These are phyloP conservation scores for Gila robusta DNA, from an alignment of 2,797 vertebrate genomes.

Conservation along the genomic window DNA sequence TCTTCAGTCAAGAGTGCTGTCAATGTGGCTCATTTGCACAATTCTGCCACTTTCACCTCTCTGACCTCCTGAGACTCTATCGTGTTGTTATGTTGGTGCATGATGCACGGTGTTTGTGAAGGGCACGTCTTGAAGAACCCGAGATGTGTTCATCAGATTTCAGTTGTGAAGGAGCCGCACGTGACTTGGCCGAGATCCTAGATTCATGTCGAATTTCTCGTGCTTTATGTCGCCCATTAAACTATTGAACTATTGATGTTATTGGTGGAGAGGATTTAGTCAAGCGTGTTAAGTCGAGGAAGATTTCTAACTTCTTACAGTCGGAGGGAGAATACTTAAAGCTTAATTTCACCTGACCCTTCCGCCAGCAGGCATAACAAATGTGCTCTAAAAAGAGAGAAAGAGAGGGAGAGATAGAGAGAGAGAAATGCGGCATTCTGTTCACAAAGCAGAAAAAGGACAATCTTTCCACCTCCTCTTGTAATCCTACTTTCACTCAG, in stretches of 20 bases:
- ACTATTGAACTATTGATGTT: slow-evolving; percentile 51
- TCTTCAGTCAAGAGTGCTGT: slow-evolving; percentile 61
- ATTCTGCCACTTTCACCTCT: slow-evolving; percentile 62
- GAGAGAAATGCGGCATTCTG: slow-evolving; percentile 56
- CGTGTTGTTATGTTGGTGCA: slow-evolving; percentile 58
- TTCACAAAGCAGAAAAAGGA: slow-evolving; percentile 65
- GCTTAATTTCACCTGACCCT: slow-evolving; percentile 64
- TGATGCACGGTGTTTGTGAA: slow-evolving; percentile 31
- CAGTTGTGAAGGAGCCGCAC: slow-evolving; percentile 28
- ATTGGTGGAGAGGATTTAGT: slow-evolving; percentile 56
- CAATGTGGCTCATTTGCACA: slow-evolving; percentile 63
- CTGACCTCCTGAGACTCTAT: slow-evolving; percentile 62
- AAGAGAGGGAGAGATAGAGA: neutral
- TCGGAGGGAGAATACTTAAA: slow-evolving; percentile 61
- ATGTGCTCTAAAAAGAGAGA: slow-evolving; percentile 57
- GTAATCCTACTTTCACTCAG: slow-evolving; percentile 88
- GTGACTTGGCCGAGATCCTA: slow-evolving; percentile 23
- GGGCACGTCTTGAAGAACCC: slow-evolving; percentile 50
- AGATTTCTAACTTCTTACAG: slow-evolving; percentile 59
- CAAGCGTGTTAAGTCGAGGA: slow-evolving; percentile 57
- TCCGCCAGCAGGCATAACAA: slow-evolving; percentile 62
- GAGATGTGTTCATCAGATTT: slow-evolving; percentile 52
- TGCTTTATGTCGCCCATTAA: slow-evolving; percentile 54
- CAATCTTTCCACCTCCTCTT: slow-evolving; percentile 68
- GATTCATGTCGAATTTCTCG: slow-evolving; percentile 35